These are phyloP conservation scores for Lerista edwardsae DNA, from an alignment of 2,797 vertebrate genomes.

Conservation along the genomic window DNA sequence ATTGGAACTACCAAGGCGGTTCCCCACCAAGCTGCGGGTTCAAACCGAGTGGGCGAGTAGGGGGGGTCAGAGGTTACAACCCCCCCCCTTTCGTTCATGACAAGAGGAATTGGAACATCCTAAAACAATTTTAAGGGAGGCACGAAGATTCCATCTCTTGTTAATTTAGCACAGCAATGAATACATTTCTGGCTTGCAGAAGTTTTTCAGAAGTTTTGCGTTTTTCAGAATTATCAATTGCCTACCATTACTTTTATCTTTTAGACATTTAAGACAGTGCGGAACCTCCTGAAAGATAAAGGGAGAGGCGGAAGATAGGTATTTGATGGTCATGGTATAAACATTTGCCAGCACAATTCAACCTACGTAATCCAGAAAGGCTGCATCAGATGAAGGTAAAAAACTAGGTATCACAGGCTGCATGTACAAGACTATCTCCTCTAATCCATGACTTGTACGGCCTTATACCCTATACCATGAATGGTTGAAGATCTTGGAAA, in stretches of 20 bases:
- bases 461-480: background rate
- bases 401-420: constrained; percentile 5
- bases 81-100: too few relatives aligned
- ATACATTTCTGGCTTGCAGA: background rate
- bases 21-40: too few relatives aligned
- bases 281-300: background rate
- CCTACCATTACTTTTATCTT: too few relatives aligned
- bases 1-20: too few relatives aligned
- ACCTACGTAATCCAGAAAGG: background rate
- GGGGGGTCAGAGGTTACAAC: too few relatives aligned
- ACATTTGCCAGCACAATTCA: background rate
- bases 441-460: constrained; percentile 4
- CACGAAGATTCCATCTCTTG: background rate
- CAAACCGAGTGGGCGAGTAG: too few relatives aligned
- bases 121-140: too few relatives aligned
- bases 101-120: background rate
- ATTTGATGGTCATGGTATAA: constrained; percentile 6
- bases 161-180: background rate
- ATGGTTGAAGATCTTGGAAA: constrained; percentile 14
- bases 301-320: background rate
- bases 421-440: background rate
- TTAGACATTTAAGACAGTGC: too few relatives aligned
- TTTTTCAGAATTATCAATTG: background rate
- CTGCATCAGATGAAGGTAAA: background rate
- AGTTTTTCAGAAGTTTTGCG: too few relatives aligned